Conservation (phyloP, 2,888 invertebrate genomes). For the Luperina nickerlii region DNA sequence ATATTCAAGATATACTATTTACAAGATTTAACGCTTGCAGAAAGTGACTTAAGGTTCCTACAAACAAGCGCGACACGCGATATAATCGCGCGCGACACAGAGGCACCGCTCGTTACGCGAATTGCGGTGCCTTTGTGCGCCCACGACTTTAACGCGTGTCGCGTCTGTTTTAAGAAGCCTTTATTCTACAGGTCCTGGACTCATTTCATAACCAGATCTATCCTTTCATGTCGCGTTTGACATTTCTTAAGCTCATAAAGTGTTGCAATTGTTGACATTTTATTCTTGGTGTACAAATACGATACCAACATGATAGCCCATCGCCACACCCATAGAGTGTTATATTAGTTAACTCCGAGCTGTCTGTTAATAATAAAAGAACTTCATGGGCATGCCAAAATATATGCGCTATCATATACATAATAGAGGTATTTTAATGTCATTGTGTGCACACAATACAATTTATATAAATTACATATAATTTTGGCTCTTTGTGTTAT, state of each 20-base stretch:
- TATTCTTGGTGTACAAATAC: conserved; percentile 39
- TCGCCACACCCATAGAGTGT: conserved; percentile 45
- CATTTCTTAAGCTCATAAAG: conserved; percentile 42
- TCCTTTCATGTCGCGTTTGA: conserved; percentile 33
- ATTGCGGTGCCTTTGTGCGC: no score
- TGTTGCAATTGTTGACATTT: conserved; percentile 58
- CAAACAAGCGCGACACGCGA: no score
- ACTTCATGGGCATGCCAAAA: conserved; percentile 39
- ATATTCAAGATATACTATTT: background rate
- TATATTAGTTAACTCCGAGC: conserved; percentile 26
- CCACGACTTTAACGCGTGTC: no score
- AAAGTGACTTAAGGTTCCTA: background rate
- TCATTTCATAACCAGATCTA: conserved; percentile 27
- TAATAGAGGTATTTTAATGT: conserved; percentile 35
- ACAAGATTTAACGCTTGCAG: background rate
- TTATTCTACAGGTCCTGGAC: background rate
- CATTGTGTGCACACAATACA: conserved; percentile 42
- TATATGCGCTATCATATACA: conserved; percentile 21
- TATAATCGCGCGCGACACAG: no score
- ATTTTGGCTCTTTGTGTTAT: conserved; percentile 33
- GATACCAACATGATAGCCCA: conserved; percentile 40
- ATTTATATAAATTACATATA: conserved; percentile 46
- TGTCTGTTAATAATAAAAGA: conserved; percentile 33
- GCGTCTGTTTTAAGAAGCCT: no score
- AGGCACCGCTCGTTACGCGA: no score